Evolutionary conservation across 2,888 invertebrate genomes (phyloP).

Genomic region (Catocala fraxini): DNA sequence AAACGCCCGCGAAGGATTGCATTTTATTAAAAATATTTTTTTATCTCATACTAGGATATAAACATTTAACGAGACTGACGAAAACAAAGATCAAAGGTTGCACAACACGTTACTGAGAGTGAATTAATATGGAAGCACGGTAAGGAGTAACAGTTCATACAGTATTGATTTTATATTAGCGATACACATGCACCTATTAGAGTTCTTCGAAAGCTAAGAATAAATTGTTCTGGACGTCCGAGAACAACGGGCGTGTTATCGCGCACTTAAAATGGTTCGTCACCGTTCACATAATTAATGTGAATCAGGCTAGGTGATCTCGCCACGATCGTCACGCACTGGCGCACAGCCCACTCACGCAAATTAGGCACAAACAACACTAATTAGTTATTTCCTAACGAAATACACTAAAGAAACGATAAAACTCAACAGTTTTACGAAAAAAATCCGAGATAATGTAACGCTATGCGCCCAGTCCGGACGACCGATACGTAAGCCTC

Average conservation of each 20-base stretch:
- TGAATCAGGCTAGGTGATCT: conserved; percentile 76
- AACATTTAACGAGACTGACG: conserved; percentile 14
- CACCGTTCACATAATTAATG: conserved; percentile 84
- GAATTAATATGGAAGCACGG: conserved; percentile 21
- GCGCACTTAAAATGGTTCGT: conserved; percentile 82
- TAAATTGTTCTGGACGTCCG: conserved; percentile 51
- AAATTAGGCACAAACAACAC: conserved; percentile 45
- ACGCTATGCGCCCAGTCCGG: conserved; percentile 67
- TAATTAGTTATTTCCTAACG: conserved; percentile 35
- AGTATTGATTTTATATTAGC: conserved; percentile 81
- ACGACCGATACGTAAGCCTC: conserved; percentile 77
- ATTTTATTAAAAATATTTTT: conserved; percentile 41
- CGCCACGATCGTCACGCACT: conserved; percentile 66
- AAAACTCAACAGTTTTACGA: conserved; percentile 49
- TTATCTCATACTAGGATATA: conserved; percentile 9
- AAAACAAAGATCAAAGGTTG: conserved; percentile 13
- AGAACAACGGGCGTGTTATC: conserved; percentile 77
- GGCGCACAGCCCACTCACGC: conserved; percentile 50
- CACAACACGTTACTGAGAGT: conserved; percentile 13
- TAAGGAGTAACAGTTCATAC: conserved; percentile 38
- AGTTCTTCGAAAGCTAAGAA: conserved; percentile 50
- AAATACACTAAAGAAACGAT: conserved; percentile 38
- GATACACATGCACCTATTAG: conserved; percentile 46
- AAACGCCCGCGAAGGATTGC: conserved; percentile 73
- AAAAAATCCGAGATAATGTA: conserved; percentile 61